Conservation (phyloP, 2,888 invertebrate genomes). For the Drosophila nr. fundita region DNA sequence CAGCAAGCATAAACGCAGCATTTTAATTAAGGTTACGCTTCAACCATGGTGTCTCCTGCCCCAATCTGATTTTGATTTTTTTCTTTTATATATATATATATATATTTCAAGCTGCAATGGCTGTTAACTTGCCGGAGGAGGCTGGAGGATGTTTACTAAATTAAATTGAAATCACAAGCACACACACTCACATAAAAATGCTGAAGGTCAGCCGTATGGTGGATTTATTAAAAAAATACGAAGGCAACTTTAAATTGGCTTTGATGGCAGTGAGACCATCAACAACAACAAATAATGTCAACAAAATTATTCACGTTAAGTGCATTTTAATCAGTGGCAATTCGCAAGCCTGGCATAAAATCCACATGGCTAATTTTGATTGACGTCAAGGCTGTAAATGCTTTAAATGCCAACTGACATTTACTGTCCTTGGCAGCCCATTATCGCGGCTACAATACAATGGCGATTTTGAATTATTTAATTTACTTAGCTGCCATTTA, state of each 20-base stretch:
- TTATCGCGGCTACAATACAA: constrained; percentile 14
- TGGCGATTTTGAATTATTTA: not conserved
- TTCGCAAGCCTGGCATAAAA: constrained; percentile 6
- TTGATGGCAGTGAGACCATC: constrained; percentile 28
- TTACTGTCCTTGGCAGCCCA: constrained; percentile 47
- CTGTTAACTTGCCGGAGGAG: not conserved
- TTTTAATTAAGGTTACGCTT: constrained; percentile 17
- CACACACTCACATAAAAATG: constrained; percentile 9
- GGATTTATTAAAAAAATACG: constrained; percentile 36
- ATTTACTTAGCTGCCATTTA: not conserved
- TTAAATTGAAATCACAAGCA: constrained; percentile 20
- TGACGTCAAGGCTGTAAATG: constrained; percentile 4
- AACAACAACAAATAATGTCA: constrained; percentile 13
- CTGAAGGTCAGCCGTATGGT: constrained; percentile 47
- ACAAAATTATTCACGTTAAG: constrained; percentile 15
- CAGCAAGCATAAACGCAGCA: constrained; percentile 8
- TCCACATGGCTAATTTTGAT: constrained; percentile 26
- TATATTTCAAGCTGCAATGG: constrained; percentile 2
- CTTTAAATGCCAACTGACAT: constrained; percentile 37
- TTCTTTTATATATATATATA: not conserved
- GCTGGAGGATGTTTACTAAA: constrained; percentile 33
- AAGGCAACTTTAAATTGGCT: constrained; percentile 50
- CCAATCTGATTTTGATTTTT: not conserved
- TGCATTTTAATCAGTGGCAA: constrained; percentile 29
- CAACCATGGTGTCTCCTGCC: not conserved